phyloP scores from a whole-genome alignment of 2,797 vertebrate genomes.

The Okamejei kenojei region DNA sequence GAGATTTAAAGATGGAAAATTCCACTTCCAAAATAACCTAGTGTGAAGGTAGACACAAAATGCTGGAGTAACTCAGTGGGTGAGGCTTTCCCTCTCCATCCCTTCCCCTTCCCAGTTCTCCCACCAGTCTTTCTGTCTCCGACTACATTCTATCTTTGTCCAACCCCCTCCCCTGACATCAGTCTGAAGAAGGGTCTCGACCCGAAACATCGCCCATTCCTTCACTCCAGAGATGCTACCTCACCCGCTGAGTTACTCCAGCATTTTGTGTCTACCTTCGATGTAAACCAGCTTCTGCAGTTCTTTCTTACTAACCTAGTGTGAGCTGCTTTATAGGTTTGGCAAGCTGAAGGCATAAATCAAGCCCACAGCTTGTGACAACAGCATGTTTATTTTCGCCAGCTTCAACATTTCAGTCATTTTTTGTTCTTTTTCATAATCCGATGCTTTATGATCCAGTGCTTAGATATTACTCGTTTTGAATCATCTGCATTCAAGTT shows the following conservation, averaged over 20 bases:
- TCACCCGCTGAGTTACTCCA: no score
- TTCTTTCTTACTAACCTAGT: background rate
- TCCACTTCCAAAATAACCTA: background rate
- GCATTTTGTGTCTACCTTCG: no score
- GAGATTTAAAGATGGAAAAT: background rate
- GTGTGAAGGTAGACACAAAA: background rate
- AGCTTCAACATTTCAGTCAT: background rate
- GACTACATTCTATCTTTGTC: no score
- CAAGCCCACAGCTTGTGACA: background rate
- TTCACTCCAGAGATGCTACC: no score
- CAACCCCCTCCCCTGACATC: no score
- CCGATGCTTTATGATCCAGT: background rate
- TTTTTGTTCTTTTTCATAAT: background rate
- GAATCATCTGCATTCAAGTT: background rate
- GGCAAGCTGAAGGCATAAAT: background rate
- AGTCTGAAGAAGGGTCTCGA: no score
- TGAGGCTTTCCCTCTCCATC: no score
- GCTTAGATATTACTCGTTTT: background rate
- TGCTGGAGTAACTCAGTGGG: no score
- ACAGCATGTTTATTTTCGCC: background rate
- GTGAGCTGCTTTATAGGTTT: background rate
- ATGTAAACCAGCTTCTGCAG: no score
- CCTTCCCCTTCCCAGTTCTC: no score
- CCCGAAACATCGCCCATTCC: no score
- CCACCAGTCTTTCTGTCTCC: no score